phyloP scores from a whole-genome alignment of 1,140 invertebrate species.

The Lasioglossum albipes region DNA sequence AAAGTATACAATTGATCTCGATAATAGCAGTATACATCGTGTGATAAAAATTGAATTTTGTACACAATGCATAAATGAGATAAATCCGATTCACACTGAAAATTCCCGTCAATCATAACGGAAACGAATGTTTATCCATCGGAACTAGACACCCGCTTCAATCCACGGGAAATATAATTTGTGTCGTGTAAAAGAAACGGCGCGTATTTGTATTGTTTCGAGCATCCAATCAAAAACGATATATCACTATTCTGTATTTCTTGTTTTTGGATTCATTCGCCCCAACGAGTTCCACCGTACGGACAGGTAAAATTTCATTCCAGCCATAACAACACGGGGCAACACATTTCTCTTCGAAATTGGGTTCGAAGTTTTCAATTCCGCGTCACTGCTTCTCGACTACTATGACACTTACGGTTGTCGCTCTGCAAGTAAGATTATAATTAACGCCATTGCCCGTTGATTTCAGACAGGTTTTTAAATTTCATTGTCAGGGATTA shows the following conservation, averaged over 20 bases:
- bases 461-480: neutral
- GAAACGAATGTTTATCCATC: neutral
- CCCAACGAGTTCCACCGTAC: neutral
- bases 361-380: conserved; percentile 28
- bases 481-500: too few relatives aligned
- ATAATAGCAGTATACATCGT: too few relatives aligned
- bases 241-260: neutral
- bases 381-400: neutral
- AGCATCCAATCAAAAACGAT: conserved; percentile 19
- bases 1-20: too few relatives aligned
- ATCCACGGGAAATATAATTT: conserved; percentile 1
- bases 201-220: neutral
- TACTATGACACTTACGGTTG: neutral
- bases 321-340: neutral
- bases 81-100: too few relatives aligned
- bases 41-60: too few relatives aligned
- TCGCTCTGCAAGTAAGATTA: neutral
- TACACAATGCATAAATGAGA: too few relatives aligned
- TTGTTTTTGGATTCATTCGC: conserved; percentile 23
- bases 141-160: neutral
- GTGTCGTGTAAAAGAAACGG: neutral
- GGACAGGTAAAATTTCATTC: conserved; percentile 20
- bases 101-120: neutral
- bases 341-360: conserved; percentile 10
- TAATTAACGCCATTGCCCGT: neutral